Percentiles rank a stretch among this genome's conserved stretches.
These are phyloP conservation scores for Aspidiotus rigidus DNA, from an alignment of 2,888 invertebrate genomes.

Conservation along the genomic window DNA sequence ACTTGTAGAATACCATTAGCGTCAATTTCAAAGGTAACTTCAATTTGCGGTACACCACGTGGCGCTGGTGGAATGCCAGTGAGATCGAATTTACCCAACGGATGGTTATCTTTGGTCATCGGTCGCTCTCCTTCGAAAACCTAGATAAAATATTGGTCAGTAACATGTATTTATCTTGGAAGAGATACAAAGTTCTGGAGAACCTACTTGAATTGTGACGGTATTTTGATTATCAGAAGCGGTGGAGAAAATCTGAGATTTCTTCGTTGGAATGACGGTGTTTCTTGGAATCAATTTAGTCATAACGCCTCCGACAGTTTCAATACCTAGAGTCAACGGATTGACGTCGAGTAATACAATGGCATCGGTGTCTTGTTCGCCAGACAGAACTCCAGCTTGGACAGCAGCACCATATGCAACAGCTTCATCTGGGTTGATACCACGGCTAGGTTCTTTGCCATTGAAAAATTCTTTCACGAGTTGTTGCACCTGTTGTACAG, in stretches of 20 bases:
- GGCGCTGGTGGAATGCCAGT: slow-evolving; percentile 94
- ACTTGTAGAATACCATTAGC: slow-evolving; percentile 84
- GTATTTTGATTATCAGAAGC: slow-evolving; percentile 98
- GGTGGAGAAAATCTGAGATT: slow-evolving; percentile 98
- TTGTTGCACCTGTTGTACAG: slow-evolving; percentile 55
- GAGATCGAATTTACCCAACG: slow-evolving; percentile 95
- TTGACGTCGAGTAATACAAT: slow-evolving; percentile 95
- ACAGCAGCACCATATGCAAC: slow-evolving; percentile 98
- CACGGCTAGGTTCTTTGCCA: slow-evolving; percentile 95
- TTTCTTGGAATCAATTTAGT: slow-evolving; percentile 95
- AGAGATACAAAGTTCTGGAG: not conserved
- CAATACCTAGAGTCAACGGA: slow-evolving; percentile 97
- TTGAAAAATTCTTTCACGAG: slow-evolving; percentile 89
- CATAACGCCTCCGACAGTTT: slow-evolving; percentile 99
- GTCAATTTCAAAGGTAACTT: slow-evolving; percentile 89
- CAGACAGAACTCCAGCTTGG: slow-evolving; percentile 94
- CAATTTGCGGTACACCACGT: slow-evolving; percentile 86
- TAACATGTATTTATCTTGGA: not conserved
- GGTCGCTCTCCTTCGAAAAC: slow-evolving; percentile 98
- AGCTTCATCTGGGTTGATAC: slow-evolving; percentile 98
- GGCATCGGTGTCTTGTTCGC: slow-evolving; percentile 94
- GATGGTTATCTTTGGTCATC: slow-evolving; percentile 99
- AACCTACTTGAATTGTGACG: slow-evolving; percentile 77
- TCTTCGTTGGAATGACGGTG: slow-evolving; percentile 98
- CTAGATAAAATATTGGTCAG: slow-evolving; percentile 43